Base-by-base conservation (phyloP, 2,113 vertebrate species). In the Lophius piscatorius region DNA sequence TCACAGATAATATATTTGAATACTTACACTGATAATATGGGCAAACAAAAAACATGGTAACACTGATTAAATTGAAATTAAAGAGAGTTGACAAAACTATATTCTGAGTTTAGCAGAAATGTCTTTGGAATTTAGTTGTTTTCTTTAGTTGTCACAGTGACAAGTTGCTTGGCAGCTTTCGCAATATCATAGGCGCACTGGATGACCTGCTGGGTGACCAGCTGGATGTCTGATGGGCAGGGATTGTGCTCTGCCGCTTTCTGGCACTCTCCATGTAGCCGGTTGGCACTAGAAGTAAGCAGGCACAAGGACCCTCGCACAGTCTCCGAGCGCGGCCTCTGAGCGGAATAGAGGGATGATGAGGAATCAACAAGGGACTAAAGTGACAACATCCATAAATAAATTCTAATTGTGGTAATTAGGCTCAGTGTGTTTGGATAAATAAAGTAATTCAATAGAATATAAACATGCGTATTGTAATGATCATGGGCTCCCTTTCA, bases 81-180 rank as follows among this genome's bases (percentile, higher is more conserved):
- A 55, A 57, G 9, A 40, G 22, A 8, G 42, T 22, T 51, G 36
- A 63, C 17, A 5, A 55, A 68, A 20, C 11, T 52, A 18, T 39
- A 51, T 42, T 58, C 20, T 22, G 47, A 12, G 39, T 22, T 23
- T 64, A 12, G 2, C 14, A 42, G 61, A 26, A 72, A 47, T 49
- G 50, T 84, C 70, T 80, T 78, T 70, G 72, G 69, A 38, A 38
- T 78, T 38, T 45, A 33, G 45, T 85, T 96, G 86, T 96, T 97
- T 91, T 99, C 97, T 95, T 98, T 99, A 94, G 97, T 98, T 63
- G 96, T 99, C 91, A 98, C 95, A 75, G 96, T 99, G 71, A 99
- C 97, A 49, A 99, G 94, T 90, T 98, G 96, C 63, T 99, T 99
- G 50, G 97, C 97, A 0, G 96, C 97, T 91, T 99, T 99, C 91